phyloP scores from a whole-genome alignment of 2,888 invertebrate species.

The Brachypterus glaber region DNA sequence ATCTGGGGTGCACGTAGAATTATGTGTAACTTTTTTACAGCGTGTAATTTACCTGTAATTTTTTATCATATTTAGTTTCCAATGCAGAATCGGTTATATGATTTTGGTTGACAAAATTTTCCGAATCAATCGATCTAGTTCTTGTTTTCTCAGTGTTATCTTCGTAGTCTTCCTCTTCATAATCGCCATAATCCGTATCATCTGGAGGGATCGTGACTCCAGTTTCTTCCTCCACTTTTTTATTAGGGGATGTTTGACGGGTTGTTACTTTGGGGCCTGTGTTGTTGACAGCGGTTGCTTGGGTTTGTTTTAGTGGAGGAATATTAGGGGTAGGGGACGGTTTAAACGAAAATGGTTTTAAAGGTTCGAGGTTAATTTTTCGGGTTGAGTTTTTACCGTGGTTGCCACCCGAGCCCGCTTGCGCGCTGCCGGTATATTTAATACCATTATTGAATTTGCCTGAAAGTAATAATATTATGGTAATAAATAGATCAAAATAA shows the following conservation, averaged over 20 bases:
- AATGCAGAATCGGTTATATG: too few relatives aligned
- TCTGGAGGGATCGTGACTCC: conserved; percentile 32
- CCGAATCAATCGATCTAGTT: too few relatives aligned
- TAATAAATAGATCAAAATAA: too few relatives aligned
- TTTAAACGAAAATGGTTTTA: conserved; percentile 23
- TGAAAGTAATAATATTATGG: too few relatives aligned
- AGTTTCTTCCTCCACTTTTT: conserved; percentile 7
- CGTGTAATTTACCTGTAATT: too few relatives aligned
- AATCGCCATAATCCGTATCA: conserved; percentile 39
- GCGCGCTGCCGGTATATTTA: conserved; percentile 58
- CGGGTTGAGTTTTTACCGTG: conserved; percentile 28
- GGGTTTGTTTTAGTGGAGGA: conserved; percentile 12
- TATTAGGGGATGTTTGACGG: conserved; percentile 11
- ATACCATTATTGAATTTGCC: conserved; percentile 21
- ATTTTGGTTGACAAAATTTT: too few relatives aligned
- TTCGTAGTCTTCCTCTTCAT: conserved; percentile 37
- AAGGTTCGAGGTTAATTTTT: conserved; percentile 18
- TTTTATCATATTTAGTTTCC: too few relatives aligned
- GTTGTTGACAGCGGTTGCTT: conserved; percentile 10
- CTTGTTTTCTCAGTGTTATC: conserved; percentile 5
- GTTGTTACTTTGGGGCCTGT: conserved; percentile 1
- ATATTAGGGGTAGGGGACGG: conserved; percentile 11
- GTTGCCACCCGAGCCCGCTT: conserved; percentile 66
- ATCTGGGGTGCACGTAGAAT: too few relatives aligned
- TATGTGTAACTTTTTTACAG: too few relatives aligned